phyloP scores from a whole-genome alignment of 2,113 vertebrate genomes.

The Cettia cetti region DNA sequence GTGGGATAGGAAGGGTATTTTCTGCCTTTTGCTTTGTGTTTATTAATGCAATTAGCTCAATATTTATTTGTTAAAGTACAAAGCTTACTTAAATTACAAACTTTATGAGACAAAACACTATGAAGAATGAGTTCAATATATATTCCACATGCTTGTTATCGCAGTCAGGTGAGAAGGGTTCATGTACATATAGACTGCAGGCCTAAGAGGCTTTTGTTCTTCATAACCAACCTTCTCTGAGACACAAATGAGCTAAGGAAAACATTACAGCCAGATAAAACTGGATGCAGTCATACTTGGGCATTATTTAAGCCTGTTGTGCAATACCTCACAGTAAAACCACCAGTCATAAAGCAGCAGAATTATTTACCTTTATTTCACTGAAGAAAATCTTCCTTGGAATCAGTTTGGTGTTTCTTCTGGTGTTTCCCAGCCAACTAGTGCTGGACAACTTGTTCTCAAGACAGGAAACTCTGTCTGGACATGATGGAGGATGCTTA shows the following conservation, averaged over 20 bases:
- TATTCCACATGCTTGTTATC: background rate
- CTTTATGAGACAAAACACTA: background rate
- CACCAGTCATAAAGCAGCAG: background rate
- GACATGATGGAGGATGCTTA: background rate
- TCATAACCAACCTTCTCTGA: background rate
- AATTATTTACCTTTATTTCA: background rate
- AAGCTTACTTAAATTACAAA: background rate
- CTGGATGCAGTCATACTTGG: background rate
- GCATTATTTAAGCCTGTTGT: background rate
- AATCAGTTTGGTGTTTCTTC: background rate
- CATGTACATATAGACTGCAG: background rate
- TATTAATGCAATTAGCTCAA: background rate
- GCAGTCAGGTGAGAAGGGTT: background rate
- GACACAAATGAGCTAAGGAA: background rate
- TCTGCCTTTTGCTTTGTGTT: background rate
- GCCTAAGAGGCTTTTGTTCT: background rate
- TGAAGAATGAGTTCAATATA: background rate
- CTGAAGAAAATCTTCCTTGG: background rate
- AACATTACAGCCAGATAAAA: background rate
- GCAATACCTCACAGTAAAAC: background rate
- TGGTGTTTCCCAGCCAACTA: background rate
- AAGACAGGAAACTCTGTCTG: background rate
- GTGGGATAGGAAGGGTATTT: background rate
- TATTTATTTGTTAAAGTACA: background rate
- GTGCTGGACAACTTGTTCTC: constrained; percentile 2